phyloP scores from a whole-genome alignment of 2,113 vertebrate species.

The Centropus bengalensis region DNA sequence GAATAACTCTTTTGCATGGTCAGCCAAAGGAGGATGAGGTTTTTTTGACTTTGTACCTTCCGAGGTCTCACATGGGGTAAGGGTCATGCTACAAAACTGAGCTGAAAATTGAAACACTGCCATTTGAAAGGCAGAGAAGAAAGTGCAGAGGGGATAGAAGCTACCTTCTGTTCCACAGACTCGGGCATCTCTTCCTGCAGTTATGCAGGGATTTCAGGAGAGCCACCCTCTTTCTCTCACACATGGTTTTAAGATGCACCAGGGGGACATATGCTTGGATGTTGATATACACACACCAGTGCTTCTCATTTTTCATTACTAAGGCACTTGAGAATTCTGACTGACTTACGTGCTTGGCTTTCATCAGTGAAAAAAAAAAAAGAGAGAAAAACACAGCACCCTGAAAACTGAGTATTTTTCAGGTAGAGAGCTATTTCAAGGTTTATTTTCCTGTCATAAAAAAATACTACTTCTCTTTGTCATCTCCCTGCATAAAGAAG shows the following conservation, averaged over 20 bases:
- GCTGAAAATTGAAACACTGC: neutral
- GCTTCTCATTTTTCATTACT: neutral
- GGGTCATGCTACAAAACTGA: neutral
- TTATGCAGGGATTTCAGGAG: neutral
- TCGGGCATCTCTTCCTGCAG: neutral
- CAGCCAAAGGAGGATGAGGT: neutral
- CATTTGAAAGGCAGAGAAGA: neutral
- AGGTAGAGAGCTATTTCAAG: neutral
- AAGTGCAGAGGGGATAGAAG: neutral
- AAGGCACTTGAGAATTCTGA: neutral
- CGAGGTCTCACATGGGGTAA: neutral
- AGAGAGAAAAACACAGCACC: neutral
- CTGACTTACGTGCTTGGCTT: neutral
- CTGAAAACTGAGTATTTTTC: neutral
- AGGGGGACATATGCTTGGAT: neutral
- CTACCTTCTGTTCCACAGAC: neutral
- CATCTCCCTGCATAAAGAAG: neutral
- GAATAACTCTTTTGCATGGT: neutral
- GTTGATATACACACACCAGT: neutral
- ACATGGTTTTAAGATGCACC: neutral
- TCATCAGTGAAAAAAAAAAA: neutral
- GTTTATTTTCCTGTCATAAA: neutral
- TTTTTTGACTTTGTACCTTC: neutral
- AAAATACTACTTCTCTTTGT: neutral
- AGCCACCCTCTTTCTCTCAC: neutral